phyloP scores from a whole-genome alignment of 2,888 invertebrate genomes.

The Nephrocerus scutellatus region DNA sequence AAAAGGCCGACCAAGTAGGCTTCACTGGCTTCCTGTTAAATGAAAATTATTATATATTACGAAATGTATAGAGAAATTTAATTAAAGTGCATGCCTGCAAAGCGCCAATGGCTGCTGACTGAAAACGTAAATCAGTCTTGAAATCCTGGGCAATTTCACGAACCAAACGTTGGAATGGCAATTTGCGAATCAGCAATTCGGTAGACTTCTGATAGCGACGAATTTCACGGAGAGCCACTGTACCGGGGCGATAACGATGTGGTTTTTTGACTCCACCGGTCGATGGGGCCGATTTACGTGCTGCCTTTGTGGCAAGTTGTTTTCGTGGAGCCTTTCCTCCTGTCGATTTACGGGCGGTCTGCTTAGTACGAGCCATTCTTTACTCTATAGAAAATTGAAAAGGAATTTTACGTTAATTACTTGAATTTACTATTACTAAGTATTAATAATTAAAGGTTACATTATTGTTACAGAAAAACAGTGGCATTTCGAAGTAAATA shows the following conservation, averaged over 20 bases:
- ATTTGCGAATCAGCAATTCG: conserved; percentile 88
- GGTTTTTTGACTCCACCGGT: conserved; percentile 96
- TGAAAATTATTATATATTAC: too few species aligned
- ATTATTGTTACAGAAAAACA: too few species aligned
- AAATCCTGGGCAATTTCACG: conserved; percentile 97
- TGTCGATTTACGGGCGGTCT: conserved; percentile 93
- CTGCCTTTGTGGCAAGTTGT: conserved; percentile 89
- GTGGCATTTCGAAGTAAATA: too few species aligned
- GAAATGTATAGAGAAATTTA: too few species aligned
- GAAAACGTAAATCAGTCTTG: conserved; percentile 93
- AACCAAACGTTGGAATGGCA: conserved; percentile 92
- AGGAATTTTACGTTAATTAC: too few species aligned
- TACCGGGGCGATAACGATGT: conserved; percentile 94
- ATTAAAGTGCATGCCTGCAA: conserved; percentile 68
- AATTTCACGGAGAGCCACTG: conserved; percentile 94
- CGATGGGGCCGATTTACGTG: conserved; percentile 89
- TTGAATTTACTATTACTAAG: too few species aligned
- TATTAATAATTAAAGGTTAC: too few species aligned
- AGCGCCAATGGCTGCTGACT: conserved; percentile 90
- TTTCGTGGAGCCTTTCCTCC: conserved; percentile 96
- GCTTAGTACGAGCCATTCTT: conserved; percentile 93
- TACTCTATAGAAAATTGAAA: too few species aligned
- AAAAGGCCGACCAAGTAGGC: conserved; percentile 90
- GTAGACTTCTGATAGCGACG: conserved; percentile 95
- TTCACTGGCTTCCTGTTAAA: conserved; percentile 39